Evolutionary conservation across 1,140 invertebrate genomes (phyloP).

Genomic region (Pseudomyrmex flavicornis): DNA sequence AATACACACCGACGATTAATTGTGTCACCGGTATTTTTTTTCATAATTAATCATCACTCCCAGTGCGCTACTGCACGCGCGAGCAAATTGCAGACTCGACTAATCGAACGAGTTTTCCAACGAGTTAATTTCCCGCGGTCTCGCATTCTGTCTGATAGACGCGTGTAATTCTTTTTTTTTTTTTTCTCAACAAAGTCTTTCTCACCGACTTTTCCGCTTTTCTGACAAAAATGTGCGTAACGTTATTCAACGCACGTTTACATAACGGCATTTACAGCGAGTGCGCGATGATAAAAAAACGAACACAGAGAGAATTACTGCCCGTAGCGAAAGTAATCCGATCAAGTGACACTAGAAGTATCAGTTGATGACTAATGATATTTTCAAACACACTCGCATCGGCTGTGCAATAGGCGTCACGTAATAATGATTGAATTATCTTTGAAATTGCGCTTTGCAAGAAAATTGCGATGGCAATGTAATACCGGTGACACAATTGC

Average conservation of each 20-base stretch:
- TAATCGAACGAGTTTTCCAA: slow-evolving; percentile 3
- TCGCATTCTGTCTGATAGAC: not conserved
- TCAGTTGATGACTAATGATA: not conserved
- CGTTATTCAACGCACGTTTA: not conserved
- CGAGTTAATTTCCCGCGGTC: not conserved
- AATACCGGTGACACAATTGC: not conserved
- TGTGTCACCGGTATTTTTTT: slow-evolving; percentile 1
- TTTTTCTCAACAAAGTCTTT: not conserved
- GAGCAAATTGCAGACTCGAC: not conserved
- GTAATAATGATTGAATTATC: not conserved
- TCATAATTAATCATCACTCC: slow-evolving; percentile 34
- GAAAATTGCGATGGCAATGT: not conserved
- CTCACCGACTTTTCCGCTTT: not conserved
- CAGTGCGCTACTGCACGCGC: not conserved
- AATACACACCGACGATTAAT: slow-evolving; percentile 26
- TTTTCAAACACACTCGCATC: not conserved
- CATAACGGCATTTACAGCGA: too few relatives aligned
- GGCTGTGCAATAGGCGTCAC: not conserved
- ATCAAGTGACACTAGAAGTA: not conserved
- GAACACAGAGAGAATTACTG: not conserved
- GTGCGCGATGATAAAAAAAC: not conserved
- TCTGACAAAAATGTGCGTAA: not conserved
- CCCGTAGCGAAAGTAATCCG: slow-evolving; percentile 22
- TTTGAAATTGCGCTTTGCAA: not conserved
- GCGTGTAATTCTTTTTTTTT: not conserved